These are phyloP conservation scores for Actinia tenebrosa DNA, from an alignment of 64 coral and sea anemone genomes.

Conservation along the genomic window DNA sequence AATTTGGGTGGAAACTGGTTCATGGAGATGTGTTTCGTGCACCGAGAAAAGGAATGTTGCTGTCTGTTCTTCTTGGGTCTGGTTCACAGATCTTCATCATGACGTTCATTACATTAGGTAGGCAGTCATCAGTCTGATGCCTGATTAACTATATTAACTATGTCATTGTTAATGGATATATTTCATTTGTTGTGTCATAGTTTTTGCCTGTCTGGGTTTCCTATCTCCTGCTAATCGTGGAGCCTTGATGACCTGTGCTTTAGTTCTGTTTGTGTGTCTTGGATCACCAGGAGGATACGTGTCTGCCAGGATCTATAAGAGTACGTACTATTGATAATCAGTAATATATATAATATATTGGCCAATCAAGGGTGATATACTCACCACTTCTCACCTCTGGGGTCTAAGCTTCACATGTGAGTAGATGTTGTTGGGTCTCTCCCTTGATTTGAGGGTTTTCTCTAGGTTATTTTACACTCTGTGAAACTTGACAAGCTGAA, in stretches of 20 bases:
- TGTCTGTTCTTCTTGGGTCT: slow-evolving; percentile 82
- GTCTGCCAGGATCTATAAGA: slow-evolving; percentile 82
- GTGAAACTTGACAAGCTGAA: no score
- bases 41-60: slow-evolving; percentile 80
- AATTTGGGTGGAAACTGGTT: slow-evolving; percentile 98
- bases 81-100: slow-evolving; percentile 87
- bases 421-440: no score
- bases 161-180: neutral
- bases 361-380: no score
- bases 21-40: slow-evolving; percentile 98
- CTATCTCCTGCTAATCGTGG: slow-evolving; percentile 96
- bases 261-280: slow-evolving; percentile 97
- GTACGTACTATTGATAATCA: slow-evolving; percentile 40
- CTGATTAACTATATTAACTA: no score
- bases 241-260: slow-evolving; percentile 87
- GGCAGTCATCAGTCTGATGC: no score
- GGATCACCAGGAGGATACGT: slow-evolving; percentile 82
- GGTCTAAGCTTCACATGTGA: no score
- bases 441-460: no score
- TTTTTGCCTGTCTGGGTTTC: slow-evolving; percentile 98
- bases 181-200: slow-evolving; percentile 22
- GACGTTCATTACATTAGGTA: slow-evolving; percentile 51
- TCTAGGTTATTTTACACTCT: no score
- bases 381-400: no score
- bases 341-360: neutral